A percentile compares a stretch with the other conserved stretches of the same genome.
Conservation (phyloP, 2,113 vertebrate genomes). For the Rhizomys pruinosus region DNA sequence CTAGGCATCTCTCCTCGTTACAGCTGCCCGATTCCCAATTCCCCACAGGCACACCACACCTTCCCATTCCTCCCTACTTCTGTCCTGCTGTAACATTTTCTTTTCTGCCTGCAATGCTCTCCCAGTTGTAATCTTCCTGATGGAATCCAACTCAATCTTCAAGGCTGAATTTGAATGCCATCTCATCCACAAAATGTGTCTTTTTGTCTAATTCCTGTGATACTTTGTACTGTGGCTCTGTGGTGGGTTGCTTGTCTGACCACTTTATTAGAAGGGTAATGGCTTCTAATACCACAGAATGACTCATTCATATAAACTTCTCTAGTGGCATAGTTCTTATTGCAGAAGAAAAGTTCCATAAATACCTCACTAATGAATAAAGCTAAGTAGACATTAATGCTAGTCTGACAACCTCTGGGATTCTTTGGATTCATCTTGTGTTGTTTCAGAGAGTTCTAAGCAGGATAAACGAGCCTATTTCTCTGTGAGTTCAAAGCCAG, state of each 20-base stretch:
- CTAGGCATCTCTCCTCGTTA: not conserved
- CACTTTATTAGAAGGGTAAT: not conserved
- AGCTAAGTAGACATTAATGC: conserved; percentile 36
- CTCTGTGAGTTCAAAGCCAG: no score
- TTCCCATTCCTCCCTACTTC: not conserved
- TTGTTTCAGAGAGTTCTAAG: conserved; percentile 55
- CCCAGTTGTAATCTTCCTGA: not conserved
- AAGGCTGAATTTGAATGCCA: not conserved
- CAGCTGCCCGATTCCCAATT: not conserved
- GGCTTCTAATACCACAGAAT: not conserved
- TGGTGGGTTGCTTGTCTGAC: not conserved
- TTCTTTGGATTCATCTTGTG: conserved; percentile 54
- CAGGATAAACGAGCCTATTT: conserved; percentile 55
- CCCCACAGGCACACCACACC: not conserved
- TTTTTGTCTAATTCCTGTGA: not conserved
- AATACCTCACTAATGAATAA: conserved; percentile 33
- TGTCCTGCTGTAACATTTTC: not conserved
- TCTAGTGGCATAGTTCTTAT: not conserved
- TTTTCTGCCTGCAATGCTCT: not conserved
- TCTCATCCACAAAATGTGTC: conserved; percentile 14
- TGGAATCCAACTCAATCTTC: conserved; percentile 1
- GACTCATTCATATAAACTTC: not conserved
- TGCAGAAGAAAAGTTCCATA: not conserved
- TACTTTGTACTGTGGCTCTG: not conserved
- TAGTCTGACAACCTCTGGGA: conserved; percentile 47